Conservation (phyloP, 2,797 vertebrate genomes). For the Pelodytes ibericus region DNA sequence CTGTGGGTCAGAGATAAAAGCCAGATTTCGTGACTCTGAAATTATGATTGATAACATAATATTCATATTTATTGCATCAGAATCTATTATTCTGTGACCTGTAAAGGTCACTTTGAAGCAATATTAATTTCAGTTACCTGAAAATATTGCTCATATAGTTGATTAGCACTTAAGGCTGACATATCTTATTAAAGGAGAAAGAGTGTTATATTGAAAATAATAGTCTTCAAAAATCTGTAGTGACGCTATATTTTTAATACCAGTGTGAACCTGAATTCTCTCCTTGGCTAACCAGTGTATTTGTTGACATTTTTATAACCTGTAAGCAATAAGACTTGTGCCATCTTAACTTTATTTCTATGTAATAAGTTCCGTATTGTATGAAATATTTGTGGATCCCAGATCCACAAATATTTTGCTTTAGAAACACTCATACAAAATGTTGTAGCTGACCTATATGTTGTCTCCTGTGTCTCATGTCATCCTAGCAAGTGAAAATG, state of each 20-base stretch:
- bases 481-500: conserved; percentile 34
- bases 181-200: conserved; percentile 26
- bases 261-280: too few species aligned
- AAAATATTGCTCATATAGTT: conserved; percentile 39
- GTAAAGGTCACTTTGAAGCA: conserved; percentile 25
- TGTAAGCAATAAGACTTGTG: too few species aligned
- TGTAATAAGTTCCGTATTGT: too few species aligned
- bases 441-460: not conserved
- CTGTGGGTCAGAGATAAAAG: conserved; percentile 2
- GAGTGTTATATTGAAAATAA: too few species aligned
- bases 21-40: not conserved
- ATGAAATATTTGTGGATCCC: too few species aligned
- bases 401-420: not conserved
- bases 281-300: too few species aligned
- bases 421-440: conserved; percentile 13
- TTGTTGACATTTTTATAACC: too few species aligned
- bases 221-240: too few species aligned
- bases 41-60: not conserved
- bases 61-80: conserved; percentile 33
- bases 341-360: too few species aligned
- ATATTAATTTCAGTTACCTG: conserved; percentile 46
- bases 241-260: too few species aligned
- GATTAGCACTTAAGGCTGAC: conserved; percentile 26
- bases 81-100: conserved; percentile 29
- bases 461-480: conserved; percentile 26